phyloP scores from a whole-genome alignment of 2,113 vertebrate species.

The Gavia stellata region DNA sequence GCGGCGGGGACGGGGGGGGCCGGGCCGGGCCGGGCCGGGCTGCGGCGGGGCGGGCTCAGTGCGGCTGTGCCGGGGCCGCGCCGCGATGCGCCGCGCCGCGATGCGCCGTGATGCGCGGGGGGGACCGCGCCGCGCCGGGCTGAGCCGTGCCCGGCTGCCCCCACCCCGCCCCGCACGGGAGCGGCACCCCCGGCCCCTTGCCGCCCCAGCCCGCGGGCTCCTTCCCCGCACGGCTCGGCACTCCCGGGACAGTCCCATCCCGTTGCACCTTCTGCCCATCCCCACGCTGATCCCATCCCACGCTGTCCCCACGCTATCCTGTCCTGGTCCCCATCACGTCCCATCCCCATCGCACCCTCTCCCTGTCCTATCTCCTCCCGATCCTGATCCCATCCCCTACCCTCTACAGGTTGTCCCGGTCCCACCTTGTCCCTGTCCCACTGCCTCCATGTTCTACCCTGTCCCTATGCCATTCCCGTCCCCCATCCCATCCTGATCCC shows the following conservation, averaged over 20 bases:
- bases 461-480: not conserved
- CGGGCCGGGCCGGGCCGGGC: not conserved
- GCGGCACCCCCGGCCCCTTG: not conserved
- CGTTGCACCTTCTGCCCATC: not conserved
- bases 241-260: not conserved
- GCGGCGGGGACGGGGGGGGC: not conserved
- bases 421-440: not conserved
- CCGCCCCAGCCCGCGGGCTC: not conserved
- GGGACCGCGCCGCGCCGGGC: not conserved
- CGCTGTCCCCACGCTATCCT: not conserved
- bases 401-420: not conserved
- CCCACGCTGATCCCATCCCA: not conserved
- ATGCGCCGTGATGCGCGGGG: not conserved
- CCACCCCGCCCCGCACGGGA: not conserved
- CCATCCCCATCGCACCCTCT: not conserved
- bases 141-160: not conserved
- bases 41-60: not conserved
- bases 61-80: not conserved
- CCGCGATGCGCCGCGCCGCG: not conserved
- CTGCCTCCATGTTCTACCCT: not conserved
- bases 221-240: not conserved
- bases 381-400: not conserved
- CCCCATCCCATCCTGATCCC: not conserved
- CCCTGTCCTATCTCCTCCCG: not conserved
- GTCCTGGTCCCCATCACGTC: not conserved